phyloP scores from a whole-genome alignment of 1,140 invertebrate genomes.

The Daktulosphaira vitifoliae region DNA sequence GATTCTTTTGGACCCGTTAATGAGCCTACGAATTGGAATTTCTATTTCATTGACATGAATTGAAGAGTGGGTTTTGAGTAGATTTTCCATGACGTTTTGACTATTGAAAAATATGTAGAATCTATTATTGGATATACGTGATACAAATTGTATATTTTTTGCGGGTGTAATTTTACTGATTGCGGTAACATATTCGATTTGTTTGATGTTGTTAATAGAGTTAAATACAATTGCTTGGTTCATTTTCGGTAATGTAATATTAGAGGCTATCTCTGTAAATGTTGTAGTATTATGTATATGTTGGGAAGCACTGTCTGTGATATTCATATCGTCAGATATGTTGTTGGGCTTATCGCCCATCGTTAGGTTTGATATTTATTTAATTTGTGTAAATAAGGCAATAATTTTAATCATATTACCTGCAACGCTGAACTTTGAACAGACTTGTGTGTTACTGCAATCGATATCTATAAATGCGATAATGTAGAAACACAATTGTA shows the following conservation, averaged over 20 bases:
- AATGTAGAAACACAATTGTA: no score
- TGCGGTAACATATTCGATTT: conserved; percentile 1
- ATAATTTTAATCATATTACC: conserved; percentile 4
- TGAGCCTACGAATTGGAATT: neutral
- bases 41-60: conserved; percentile 1
- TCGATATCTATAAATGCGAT: neutral
- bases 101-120: conserved; percentile 1
- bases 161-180: neutral
- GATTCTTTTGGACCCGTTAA: neutral
- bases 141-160: neutral
- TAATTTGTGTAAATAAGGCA: neutral
- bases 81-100: neutral
- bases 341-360: conserved; percentile 4
- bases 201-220: conserved; percentile 3
- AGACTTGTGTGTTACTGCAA: neutral
- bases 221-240: conserved; percentile 4
- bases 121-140: neutral
- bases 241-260: neutral
- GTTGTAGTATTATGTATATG: neutral
- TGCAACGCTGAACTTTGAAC: neutral
- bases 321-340: no score
- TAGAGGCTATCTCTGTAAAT: conserved; percentile 1
- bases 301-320: neutral
- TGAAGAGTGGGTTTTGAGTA: neutral
- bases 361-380: neutral